Evolutionary conservation across 2,888 invertebrate species (phyloP), one percentile per base, ranked within the genome.

Genomic region (Perdita meconis): DNA sequence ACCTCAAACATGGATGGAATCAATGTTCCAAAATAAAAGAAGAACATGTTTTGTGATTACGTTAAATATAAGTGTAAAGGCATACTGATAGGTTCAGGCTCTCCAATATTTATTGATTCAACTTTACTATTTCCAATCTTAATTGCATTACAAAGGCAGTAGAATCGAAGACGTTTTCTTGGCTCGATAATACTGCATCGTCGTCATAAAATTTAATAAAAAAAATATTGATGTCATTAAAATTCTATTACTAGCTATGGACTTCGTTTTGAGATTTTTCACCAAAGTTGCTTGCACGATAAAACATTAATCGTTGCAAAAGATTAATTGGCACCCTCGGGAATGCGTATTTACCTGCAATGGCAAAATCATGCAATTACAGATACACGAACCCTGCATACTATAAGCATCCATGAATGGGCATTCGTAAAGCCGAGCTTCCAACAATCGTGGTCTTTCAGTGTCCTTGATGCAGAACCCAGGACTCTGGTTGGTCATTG

Each of bases 371-470:
- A 51, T 44, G 44, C 47, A 57, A 34, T 26, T 42, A 26, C 24
- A 51, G 69, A 57, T 70, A 61, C 57, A 68, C 16, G 57, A 67
- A 70, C 68, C 68, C 40, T 26, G 60, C 22, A 56, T 47, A 16
- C 63, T n/a, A 44, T 67, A 67, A 66, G 30, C 61, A 47, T 22
- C 81, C 70, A 12, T 34, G 67, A 80, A 77, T 64, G 67, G 77
- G 26, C 51, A 81, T 73, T 81, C 51, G 40, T 57, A 34, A 59
- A 64, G 65, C 53, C 51, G 53, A 55, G 63, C 24, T 59, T 22
- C 47, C 70, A 61, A 81, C 73, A 78, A 67, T 70, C 68, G 65
- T 53, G 67, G 47, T 65, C 34, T 61, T 40, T 55, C n/a, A 47
- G 64, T 50, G 44, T 70, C 59, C 42, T 55, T 24, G 47, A 65